phyloP scores from a whole-genome alignment of 2,888 invertebrate genomes.

The Dichetophora obliterata region DNA sequence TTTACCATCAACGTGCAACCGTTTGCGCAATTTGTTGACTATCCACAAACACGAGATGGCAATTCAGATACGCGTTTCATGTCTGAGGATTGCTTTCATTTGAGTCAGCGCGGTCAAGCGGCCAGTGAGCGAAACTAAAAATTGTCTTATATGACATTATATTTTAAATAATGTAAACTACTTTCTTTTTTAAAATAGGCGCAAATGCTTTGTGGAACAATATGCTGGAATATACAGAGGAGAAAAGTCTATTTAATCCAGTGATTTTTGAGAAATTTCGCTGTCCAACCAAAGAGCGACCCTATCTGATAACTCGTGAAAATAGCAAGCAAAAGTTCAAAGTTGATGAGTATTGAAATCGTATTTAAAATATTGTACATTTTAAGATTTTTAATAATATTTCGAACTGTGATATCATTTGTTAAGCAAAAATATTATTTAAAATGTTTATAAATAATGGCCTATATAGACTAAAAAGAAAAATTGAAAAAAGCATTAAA shows the following conservation, averaged over 20 bases:
- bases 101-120: constrained; percentile 75
- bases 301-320: constrained; percentile 62
- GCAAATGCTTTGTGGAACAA: constrained; percentile 76
- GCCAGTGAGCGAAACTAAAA: constrained; percentile 64
- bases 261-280: constrained; percentile 59
- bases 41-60: constrained; percentile 69
- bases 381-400: no score
- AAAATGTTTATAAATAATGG: no score
- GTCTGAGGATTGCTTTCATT: constrained; percentile 76
- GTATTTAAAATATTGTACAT: no score
- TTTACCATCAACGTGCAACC: constrained; percentile 74
- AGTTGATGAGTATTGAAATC: constrained; percentile 41
- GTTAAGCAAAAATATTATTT: no score
- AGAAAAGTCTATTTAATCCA: constrained; percentile 66
- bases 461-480: no score
- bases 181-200: constrained; percentile 57
- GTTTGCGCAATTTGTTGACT: constrained; percentile 67
- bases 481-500: no score
- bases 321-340: constrained; percentile 59
- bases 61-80: constrained; percentile 71
- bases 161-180: neutral
- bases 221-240: constrained; percentile 72
- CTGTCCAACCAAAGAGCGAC: constrained; percentile 63
- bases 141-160: constrained; percentile 9
- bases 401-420: no score